phyloP scores from a whole-genome alignment of 30 jellyfish, hydroid and myxozoan genomes.

The Clytia hemisphaerica region DNA sequence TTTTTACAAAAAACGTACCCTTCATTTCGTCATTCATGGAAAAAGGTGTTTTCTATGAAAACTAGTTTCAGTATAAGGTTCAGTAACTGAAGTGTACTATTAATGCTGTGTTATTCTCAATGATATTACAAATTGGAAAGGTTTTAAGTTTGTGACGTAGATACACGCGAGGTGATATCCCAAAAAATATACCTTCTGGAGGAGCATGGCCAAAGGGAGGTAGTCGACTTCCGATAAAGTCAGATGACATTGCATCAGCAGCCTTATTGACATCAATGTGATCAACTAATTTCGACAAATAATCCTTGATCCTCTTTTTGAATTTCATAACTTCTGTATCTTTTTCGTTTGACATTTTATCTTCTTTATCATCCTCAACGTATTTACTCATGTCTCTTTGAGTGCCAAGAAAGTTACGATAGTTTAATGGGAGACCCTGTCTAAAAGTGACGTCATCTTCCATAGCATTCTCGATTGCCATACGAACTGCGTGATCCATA shows the following conservation, averaged over 20 bases:
- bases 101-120: no score
- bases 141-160: no score
- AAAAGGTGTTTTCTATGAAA: no score
- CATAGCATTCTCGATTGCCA: constrained; percentile 62
- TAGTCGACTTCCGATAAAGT: constrained; percentile 77
- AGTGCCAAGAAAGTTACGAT: constrained; percentile 58
- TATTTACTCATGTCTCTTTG: constrained; percentile 27
- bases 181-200: constrained; percentile 67
- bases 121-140: no score
- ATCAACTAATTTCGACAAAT: constrained; percentile 51
- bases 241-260: constrained; percentile 72
- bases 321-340: constrained; percentile 38
- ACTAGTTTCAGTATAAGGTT: no score
- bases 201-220: constrained; percentile 65
- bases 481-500: constrained; percentile 49
- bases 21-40: no score
- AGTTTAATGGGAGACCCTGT: constrained; percentile 74
- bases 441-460: constrained; percentile 66
- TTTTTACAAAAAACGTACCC: no score
- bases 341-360: constrained; percentile 11
- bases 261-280: constrained; percentile 75
- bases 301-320: constrained; percentile 42
- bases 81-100: no score
- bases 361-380: constrained; percentile 17
- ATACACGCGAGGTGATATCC: no score